A percentile compares a stretch with the other conserved stretches of the same genome.
Conservation (phyloP, 2,888 invertebrate species). For the Lycophotia porphyrea region DNA sequence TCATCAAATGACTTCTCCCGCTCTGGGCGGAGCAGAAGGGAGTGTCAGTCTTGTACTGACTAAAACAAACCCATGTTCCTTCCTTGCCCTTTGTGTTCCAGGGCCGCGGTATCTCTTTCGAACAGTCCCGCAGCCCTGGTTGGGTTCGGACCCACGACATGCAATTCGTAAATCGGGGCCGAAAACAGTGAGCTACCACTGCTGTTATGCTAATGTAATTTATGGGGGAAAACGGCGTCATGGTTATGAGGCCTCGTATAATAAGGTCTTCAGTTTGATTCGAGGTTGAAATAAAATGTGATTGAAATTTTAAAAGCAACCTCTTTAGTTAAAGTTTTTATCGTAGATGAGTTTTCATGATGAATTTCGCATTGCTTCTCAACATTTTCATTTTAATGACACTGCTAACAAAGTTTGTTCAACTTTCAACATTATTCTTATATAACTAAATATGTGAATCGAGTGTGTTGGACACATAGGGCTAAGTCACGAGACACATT, state of each 20-base stretch:
- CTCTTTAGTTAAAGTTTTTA: not conserved
- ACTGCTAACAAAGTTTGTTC: not conserved
- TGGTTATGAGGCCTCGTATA: not conserved
- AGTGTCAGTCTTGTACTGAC: too few species aligned
- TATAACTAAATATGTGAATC: not conserved
- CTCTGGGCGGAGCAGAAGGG: too few species aligned
- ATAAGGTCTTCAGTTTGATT: conserved; percentile 9
- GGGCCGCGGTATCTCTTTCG: too few species aligned
- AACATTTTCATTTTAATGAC: conserved; percentile 28
- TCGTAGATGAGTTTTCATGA: not conserved
- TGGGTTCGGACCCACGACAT: not conserved
- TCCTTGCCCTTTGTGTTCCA: too few species aligned
- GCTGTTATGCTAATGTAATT: not conserved
- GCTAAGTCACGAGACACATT: conserved; percentile 22
- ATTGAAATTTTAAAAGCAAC: not conserved
- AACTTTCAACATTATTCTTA: not conserved
- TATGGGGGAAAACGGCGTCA: not conserved
- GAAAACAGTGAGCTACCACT: not conserved
- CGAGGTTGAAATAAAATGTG: not conserved
- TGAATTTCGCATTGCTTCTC: conserved; percentile 13
- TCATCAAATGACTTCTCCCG: too few species aligned
- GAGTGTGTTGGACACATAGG: not conserved
- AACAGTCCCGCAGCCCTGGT: too few species aligned
- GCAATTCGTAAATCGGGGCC: not conserved
- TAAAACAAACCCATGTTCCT: too few species aligned